These are phyloP conservation scores for Cyrtonyx montezumae DNA, from an alignment of 2,113 vertebrate genomes.

Conservation along the genomic window DNA sequence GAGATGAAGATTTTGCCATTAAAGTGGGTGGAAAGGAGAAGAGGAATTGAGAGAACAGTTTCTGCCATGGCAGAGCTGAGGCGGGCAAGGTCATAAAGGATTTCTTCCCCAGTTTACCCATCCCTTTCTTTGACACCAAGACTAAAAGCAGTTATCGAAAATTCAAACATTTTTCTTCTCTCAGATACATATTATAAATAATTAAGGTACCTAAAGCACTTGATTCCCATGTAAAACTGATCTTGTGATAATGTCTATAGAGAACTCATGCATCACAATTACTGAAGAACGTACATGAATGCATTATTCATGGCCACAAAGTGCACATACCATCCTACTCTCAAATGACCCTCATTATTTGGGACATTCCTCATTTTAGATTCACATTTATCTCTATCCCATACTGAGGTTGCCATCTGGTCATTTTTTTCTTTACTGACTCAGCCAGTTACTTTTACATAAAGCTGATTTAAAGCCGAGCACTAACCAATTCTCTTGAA, in stretches of 20 bases:
- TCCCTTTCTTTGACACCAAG: not conserved
- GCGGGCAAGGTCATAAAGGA: not conserved
- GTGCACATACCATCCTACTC: constrained; percentile 21
- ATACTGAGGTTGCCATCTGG: constrained; percentile 46
- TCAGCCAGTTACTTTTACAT: constrained; percentile 38
- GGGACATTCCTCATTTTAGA: constrained; percentile 44
- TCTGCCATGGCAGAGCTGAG: not conserved
- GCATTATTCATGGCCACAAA: constrained; percentile 68
- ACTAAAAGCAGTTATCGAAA: constrained; percentile 12
- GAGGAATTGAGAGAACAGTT: not conserved
- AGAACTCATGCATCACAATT: constrained; percentile 52
- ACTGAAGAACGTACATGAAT: constrained; percentile 4
- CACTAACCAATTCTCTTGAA: constrained; percentile 36
- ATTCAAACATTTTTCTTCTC: constrained; percentile 29
- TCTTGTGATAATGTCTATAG: constrained; percentile 3
- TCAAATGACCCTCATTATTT: constrained; percentile 58
- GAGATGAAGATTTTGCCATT: not conserved
- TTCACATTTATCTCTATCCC: constrained; percentile 63
- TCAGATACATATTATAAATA: constrained; percentile 42
- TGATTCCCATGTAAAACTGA: constrained; percentile 27
- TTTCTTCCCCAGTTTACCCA: not conserved
- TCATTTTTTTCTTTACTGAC: constrained; percentile 25
- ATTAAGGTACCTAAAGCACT: constrained; percentile 48
- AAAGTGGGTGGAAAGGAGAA: not conserved
- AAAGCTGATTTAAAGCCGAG: constrained; percentile 41